These are phyloP conservation scores for Sorex araneus DNA, from an alignment of 2,113 vertebrate species.

Conservation along the genomic window DNA sequence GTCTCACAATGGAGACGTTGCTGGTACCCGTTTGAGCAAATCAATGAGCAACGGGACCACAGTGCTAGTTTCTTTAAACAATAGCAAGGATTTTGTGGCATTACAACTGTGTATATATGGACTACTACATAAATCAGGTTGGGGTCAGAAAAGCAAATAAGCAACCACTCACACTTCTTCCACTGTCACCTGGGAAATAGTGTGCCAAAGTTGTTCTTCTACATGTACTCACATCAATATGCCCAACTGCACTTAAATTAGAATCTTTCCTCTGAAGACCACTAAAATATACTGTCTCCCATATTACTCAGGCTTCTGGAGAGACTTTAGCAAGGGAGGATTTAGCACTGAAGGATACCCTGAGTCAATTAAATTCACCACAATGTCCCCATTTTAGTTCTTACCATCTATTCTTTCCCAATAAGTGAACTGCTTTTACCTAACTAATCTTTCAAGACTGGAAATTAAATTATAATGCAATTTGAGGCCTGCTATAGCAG, in stretches of 20 bases:
- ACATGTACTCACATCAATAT: not conserved
- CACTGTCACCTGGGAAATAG: not conserved
- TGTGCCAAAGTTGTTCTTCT: not conserved
- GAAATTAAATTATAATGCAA: slow-evolving; percentile 24
- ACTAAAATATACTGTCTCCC: not conserved
- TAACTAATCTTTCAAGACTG: not conserved
- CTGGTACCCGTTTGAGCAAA: too few relatives aligned
- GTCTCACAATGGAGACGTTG: too few relatives aligned
- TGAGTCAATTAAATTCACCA: not conserved
- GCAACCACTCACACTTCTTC: not conserved
- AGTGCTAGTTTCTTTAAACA: slow-evolving; percentile 22
- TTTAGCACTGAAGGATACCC: not conserved
- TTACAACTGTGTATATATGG: slow-evolving; percentile 1
- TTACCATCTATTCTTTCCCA: not conserved
- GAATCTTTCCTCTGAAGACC: not conserved
- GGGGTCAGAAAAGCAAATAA: not conserved
- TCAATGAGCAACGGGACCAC: too few relatives aligned
- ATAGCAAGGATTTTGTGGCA: not conserved
- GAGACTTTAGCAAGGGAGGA: not conserved
- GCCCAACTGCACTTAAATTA: not conserved
- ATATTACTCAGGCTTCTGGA: not conserved
- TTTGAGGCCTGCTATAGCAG: not conserved
- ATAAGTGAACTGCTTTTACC: not conserved
- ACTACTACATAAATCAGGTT: not conserved
- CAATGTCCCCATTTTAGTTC: not conserved